Evolutionary conservation across 2,113 vertebrate species (phyloP).

Genomic region (Atrichornis clamosus): DNA sequence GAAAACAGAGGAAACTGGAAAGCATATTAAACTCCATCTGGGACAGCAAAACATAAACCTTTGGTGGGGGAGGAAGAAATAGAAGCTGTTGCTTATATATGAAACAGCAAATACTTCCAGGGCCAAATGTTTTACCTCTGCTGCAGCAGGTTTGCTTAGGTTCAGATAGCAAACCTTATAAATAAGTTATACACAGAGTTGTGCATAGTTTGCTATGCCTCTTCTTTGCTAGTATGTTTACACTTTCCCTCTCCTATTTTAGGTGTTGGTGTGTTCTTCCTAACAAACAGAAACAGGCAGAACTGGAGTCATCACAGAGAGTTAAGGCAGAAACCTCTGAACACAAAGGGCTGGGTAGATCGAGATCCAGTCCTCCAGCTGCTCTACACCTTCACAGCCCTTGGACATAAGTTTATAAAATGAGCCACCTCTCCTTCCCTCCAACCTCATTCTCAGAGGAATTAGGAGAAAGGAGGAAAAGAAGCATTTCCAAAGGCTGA

Average conservation of each 20-base stretch:
- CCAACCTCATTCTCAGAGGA: accelerated
- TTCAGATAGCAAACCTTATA: not conserved
- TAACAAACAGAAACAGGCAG: not conserved
- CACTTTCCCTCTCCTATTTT: not conserved
- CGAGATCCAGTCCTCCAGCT: not conserved
- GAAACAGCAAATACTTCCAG: not conserved
- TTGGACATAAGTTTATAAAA: not conserved
- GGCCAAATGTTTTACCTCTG: not conserved
- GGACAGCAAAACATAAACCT: not conserved
- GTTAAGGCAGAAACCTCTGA: not conserved
- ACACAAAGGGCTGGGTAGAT: not conserved
- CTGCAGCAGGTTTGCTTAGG: not conserved
- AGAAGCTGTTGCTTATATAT: not conserved
- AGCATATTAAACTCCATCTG: not conserved
- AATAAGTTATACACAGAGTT: not conserved
- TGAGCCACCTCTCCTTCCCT: not conserved
- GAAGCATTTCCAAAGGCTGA: not conserved
- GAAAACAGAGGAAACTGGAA: conserved; percentile 13
- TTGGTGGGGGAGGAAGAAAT: not conserved
- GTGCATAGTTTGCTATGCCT: not conserved
- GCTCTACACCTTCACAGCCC: not conserved
- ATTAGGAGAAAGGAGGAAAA: not conserved
- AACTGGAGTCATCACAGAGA: not conserved
- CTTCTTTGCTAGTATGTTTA: not conserved
- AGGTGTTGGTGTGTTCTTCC: not conserved